Evolutionary conservation across 2,888 invertebrate genomes (phyloP).

Genomic region (Quadriops clusia): DNA sequence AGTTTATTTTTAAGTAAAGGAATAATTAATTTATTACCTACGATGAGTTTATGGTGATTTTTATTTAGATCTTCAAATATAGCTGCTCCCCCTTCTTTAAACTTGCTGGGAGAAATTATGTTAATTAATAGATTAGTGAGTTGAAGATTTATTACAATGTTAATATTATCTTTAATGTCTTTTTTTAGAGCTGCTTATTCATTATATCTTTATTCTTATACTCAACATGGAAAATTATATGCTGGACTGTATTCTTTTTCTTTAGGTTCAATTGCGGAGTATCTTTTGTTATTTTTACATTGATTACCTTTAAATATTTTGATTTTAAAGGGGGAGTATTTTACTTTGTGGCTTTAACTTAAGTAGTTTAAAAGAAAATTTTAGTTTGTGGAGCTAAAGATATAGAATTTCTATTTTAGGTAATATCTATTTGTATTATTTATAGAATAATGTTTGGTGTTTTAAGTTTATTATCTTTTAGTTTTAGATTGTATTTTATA

Average conservation of each 20-base stretch:
- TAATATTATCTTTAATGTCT: slow-evolving; percentile 44
- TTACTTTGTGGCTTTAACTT: slow-evolving; percentile 44
- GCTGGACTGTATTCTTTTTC: slow-evolving; percentile 41
- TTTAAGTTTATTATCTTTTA: slow-evolving; percentile 34
- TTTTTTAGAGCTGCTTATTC: slow-evolving; percentile 55
- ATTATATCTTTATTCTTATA: slow-evolving; percentile 50
- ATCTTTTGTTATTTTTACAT: slow-evolving; percentile 50
- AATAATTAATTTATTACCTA: slow-evolving; percentile 46
- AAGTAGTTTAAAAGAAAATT: slow-evolving; percentile 54
- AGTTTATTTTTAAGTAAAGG: slow-evolving; percentile 53
- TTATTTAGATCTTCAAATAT: slow-evolving; percentile 51
- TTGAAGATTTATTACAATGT: slow-evolving; percentile 39
- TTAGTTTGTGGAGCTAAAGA: slow-evolving; percentile 55
- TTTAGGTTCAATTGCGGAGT: slow-evolving; percentile 41
- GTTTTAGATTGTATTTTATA: slow-evolving; percentile 31
- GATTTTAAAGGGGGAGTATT: slow-evolving; percentile 43
- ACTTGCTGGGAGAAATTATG: slow-evolving; percentile 54
- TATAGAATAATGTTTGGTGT: slow-evolving; percentile 40
- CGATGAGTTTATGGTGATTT: slow-evolving; percentile 52
- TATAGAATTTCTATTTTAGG: slow-evolving; percentile 42
- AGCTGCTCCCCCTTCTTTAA: slow-evolving; percentile 52
- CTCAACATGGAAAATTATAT: slow-evolving; percentile 48
- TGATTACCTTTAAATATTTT: slow-evolving; percentile 52
- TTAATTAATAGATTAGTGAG: slow-evolving; percentile 48
- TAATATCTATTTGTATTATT: slow-evolving; percentile 43